These are phyloP conservation scores for Nematopogon swammerdamellus DNA, from an alignment of 2,888 invertebrate genomes.

Conservation along the genomic window DNA sequence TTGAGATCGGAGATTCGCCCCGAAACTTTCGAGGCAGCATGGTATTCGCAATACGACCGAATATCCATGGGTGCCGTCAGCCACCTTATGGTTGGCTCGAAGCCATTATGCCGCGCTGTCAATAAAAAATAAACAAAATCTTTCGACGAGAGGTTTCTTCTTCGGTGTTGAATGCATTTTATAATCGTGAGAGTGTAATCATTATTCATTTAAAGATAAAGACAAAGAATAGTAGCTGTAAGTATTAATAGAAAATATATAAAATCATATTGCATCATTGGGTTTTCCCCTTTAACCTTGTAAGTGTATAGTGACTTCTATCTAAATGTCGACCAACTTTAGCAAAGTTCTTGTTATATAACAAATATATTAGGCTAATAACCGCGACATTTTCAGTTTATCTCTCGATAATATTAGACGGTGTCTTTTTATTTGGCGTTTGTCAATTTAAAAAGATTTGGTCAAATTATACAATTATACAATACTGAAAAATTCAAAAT, in stretches of 20 bases:
- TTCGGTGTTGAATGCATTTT: too few relatives aligned
- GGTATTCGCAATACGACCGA: too few relatives aligned
- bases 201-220: background rate
- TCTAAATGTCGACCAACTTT: conserved; percentile 55
- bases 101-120: too few relatives aligned
- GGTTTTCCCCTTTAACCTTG: conserved; percentile 56
- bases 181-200: too few relatives aligned
- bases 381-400: background rate
- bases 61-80: too few relatives aligned
- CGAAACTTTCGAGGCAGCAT: too few relatives aligned
- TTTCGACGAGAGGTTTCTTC: too few relatives aligned
- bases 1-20: too few relatives aligned
- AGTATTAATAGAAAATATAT: conserved; percentile 52
- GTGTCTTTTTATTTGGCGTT: too few relatives aligned
- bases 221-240: conserved; percentile 10
- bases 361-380: conserved; percentile 23
- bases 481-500: conserved; percentile 1
- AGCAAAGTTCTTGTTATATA: conserved; percentile 50
- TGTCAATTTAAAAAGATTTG: too few relatives aligned
- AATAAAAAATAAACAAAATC: too few relatives aligned
- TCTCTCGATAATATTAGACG: background rate
- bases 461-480: background rate
- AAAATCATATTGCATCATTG: conserved; percentile 55
- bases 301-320: conserved; percentile 54
- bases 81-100: too few relatives aligned